phyloP scores from a whole-genome alignment of 2,113 vertebrate genomes.

The Pavo muticus region DNA sequence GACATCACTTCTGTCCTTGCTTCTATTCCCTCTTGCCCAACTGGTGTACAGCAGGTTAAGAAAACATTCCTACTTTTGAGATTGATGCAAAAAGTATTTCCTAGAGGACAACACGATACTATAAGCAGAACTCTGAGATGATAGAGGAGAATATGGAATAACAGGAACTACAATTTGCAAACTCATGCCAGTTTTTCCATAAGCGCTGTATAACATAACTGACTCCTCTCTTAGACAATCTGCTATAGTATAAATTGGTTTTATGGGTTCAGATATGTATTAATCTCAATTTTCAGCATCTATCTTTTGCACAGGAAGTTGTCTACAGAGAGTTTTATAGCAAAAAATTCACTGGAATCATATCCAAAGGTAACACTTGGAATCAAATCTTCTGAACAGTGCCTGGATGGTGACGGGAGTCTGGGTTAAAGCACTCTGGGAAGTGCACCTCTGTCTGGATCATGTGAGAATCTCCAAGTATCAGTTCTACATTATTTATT shows the following conservation, averaged over 20 bases:
- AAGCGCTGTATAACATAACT: neutral
- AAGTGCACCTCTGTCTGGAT: neutral
- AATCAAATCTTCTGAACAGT: neutral
- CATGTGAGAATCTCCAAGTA: neutral
- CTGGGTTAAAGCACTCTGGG: neutral
- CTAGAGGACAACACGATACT: neutral
- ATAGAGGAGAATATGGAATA: neutral
- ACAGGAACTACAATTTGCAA: rapidly evolving
- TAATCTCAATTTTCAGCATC: neutral
- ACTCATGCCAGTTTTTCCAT: neutral
- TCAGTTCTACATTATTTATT: neutral
- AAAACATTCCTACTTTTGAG: neutral
- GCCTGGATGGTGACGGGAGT: neutral
- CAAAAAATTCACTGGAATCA: neutral
- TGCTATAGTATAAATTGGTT: neutral
- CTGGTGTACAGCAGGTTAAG: neutral
- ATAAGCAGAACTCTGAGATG: neutral
- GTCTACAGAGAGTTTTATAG: neutral
- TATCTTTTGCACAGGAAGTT: neutral
- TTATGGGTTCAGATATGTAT: neutral
- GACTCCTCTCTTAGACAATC: neutral
- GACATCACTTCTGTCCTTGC: neutral
- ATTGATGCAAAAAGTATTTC: neutral
- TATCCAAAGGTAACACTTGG: neutral
- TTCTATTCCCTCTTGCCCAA: conserved; percentile 17